Percentiles rank a stretch among this genome's conserved stretches.
Evolutionary conservation across 2,888 invertebrate genomes (phyloP).

Genomic region (Habroteleia sp.): DNA sequence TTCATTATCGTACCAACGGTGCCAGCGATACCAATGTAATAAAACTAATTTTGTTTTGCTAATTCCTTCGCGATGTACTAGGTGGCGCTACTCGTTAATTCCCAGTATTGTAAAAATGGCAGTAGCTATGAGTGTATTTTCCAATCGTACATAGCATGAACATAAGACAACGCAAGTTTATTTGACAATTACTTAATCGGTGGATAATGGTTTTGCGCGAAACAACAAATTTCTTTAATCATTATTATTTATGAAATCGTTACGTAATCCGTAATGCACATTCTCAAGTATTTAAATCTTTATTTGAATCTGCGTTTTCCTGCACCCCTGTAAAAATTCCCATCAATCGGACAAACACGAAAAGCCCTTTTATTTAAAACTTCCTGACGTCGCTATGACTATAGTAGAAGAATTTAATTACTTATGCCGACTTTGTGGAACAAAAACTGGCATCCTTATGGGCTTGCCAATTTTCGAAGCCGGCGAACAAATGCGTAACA

Average conservation of each 20-base stretch:
- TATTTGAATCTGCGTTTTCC: conserved; percentile 2
- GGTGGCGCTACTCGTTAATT: too few relatives aligned
- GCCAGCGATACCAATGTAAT: too few relatives aligned
- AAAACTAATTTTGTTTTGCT: too few relatives aligned
- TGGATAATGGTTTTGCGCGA: not conserved
- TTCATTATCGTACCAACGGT: too few relatives aligned
- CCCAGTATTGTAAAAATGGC: conserved; percentile 13
- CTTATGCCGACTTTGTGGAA: conserved; percentile 80
- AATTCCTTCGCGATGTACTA: too few relatives aligned
- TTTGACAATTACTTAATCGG: conserved; percentile 31
- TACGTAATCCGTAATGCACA: conserved; percentile 7
- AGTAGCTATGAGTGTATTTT: conserved; percentile 2
- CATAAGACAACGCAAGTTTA: conserved; percentile 10
- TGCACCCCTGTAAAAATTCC: conserved; percentile 9
- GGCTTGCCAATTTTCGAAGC: conserved; percentile 81
- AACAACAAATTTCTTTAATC: not conserved
- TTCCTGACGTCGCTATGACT: conserved; percentile 38
- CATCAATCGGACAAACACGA: conserved; percentile 14
- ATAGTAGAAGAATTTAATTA: conserved; percentile 78
- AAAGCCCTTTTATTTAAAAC: not conserved
- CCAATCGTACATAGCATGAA: conserved; percentile 14
- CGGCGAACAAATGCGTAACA: conserved; percentile 82
- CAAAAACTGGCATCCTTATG: conserved; percentile 80
- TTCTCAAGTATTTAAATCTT: not conserved
- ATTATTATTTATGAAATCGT: not conserved